phyloP scores from a whole-genome alignment of 2,113 vertebrate genomes.

The Pleuronectes platessa region DNA sequence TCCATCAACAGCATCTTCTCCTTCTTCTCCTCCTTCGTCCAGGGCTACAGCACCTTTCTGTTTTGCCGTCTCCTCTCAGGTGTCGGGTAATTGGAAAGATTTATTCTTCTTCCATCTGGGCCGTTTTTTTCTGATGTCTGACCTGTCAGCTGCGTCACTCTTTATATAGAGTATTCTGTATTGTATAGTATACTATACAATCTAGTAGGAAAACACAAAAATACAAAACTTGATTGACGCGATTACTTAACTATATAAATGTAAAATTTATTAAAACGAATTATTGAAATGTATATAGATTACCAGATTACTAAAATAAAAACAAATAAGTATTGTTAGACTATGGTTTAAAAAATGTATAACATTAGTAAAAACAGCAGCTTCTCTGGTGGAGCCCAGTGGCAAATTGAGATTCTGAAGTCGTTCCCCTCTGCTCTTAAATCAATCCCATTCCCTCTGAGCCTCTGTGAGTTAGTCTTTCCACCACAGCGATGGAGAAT shows the following conservation, averaged over 20 bases:
- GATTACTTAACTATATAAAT: too few species aligned
- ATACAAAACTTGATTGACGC: too few species aligned
- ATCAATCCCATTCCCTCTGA: constrained; percentile 2
- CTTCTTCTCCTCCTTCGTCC: constrained; percentile 99
- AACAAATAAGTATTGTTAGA: not conserved
- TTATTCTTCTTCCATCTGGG: not conserved
- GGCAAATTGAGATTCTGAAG: constrained; percentile 29
- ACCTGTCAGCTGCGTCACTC: too few species aligned
- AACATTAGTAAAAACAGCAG: not conserved
- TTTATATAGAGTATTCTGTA: too few species aligned
- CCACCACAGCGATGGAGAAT: not conserved
- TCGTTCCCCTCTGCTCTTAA: not conserved
- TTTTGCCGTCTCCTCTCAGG: constrained; percentile 97
- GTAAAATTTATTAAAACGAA: too few species aligned
- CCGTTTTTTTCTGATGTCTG: not conserved
- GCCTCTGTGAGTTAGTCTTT: not conserved
- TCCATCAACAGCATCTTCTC: constrained; percentile 98
- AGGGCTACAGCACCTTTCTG: constrained; percentile 97
- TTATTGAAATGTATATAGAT: too few species aligned
- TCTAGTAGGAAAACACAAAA: too few species aligned
- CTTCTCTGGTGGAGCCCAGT: constrained; percentile 24
- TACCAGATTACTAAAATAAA: too few species aligned
- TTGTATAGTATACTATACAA: too few species aligned
- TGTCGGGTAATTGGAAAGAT: constrained; percentile 86
- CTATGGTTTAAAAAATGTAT: too few species aligned